A percentile compares a stretch with the other conserved stretches of the same genome.
Evolutionary conservation across 2,797 vertebrate genomes (phyloP).

Genomic region (Brachymystax lenok): DNA sequence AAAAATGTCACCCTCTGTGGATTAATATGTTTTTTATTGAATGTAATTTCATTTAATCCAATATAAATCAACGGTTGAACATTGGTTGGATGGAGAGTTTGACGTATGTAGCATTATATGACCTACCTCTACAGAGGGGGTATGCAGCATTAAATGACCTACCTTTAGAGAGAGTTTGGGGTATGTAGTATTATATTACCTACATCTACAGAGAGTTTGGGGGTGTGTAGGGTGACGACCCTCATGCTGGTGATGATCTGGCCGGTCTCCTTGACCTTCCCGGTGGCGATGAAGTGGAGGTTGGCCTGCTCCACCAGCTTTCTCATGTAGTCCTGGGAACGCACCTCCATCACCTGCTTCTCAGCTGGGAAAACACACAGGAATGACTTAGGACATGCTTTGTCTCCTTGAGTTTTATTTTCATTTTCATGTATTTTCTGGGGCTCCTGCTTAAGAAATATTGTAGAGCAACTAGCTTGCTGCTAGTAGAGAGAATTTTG

Average conservation of each 20-base stretch:
- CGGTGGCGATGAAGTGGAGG: constrained; percentile 90
- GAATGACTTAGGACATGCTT: background rate
- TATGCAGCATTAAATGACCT: too few species aligned
- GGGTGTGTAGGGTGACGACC: constrained; percentile 76
- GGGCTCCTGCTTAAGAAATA: too few species aligned
- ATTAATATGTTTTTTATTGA: too few species aligned
- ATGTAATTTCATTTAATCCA: too few species aligned
- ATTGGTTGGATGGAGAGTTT: too few species aligned
- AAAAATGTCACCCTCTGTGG: too few species aligned
- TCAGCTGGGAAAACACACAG: constrained; percentile 62
- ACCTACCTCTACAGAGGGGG: too few species aligned
- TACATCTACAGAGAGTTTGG: constrained; percentile 84
- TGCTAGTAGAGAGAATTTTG: background rate
- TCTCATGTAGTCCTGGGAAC: constrained; percentile 79
- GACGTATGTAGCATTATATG: too few species aligned
- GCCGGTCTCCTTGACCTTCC: constrained; percentile 83
- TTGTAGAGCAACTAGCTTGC: background rate
- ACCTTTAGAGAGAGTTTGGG: constrained; percentile 18
- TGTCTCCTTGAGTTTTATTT: background rate
- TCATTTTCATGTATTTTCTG: background rate
- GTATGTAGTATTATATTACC: too few species aligned
- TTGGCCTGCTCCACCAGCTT: constrained; percentile 90
- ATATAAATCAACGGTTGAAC: too few species aligned
- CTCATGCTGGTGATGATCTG: constrained; percentile 86
- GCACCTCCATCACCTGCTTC: constrained; percentile 72